Evolutionary conservation across 2,888 invertebrate genomes (phyloP).

Genomic region (Harpalus rubripes): DNA sequence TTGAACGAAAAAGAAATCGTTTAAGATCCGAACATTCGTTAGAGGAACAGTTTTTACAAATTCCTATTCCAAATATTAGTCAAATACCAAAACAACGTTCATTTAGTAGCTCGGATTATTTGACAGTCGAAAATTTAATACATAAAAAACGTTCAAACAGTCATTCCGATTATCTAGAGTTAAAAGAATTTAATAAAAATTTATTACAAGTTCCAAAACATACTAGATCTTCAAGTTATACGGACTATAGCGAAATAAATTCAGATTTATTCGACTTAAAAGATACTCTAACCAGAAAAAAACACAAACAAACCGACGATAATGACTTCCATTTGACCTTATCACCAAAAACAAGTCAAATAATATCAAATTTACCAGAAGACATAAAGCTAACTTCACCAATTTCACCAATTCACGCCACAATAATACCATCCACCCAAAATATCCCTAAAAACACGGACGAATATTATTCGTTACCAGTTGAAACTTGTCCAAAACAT

Average conservation of each 20-base stretch:
- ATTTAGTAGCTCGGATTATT: slow-evolving; percentile 7
- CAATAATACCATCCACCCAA: background rate
- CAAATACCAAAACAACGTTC: slow-evolving; percentile 1
- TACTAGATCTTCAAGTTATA: background rate
- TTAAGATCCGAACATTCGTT: background rate
- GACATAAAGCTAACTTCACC: background rate
- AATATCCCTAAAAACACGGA: background rate
- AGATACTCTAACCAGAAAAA: background rate
- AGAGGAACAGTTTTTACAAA: background rate
- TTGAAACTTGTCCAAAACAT: background rate
- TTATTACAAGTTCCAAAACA: background rate
- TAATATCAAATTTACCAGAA: background rate
- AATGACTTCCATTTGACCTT: slow-evolving; percentile 32
- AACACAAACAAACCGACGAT: background rate
- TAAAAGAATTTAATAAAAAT: slow-evolving; percentile 15
- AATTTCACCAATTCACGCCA: slow-evolving; percentile 13
- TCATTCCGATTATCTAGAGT: slow-evolving; percentile 25
- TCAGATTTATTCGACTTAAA: background rate
- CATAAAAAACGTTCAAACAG: slow-evolving; percentile 8
- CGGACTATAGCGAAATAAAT: background rate
- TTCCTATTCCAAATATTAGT: background rate
- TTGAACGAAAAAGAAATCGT: background rate
- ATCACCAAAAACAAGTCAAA: slow-evolving; percentile 5
- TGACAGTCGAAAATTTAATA: background rate
- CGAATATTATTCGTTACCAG: background rate